Evolutionary conservation across 1,140 invertebrate species (phyloP).

Genomic region (Drosophila sp.): DNA sequence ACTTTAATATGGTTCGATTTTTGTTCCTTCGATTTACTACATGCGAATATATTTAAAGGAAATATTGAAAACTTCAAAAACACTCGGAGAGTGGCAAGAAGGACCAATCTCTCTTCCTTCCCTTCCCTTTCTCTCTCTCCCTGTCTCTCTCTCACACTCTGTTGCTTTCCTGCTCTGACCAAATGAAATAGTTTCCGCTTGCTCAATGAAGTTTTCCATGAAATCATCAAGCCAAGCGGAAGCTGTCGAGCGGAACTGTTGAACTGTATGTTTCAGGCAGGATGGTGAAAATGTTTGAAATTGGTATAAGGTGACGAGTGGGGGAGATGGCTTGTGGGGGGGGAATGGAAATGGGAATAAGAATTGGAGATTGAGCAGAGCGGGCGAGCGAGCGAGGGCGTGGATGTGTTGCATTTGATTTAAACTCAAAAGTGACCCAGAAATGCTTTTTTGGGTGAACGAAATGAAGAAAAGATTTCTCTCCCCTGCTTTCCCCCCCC

Average conservation of each 20-base stretch:
- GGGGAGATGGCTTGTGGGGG: background rate
- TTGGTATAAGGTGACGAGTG: constrained; percentile 3
- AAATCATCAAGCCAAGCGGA: constrained; percentile 80
- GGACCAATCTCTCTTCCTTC: constrained; percentile 21
- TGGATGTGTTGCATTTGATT: constrained; percentile 4
- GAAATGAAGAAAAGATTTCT: constrained; percentile 1
- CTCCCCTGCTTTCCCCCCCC: too few relatives aligned
- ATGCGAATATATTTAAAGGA: constrained; percentile 19
- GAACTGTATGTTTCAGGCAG: constrained; percentile 60
- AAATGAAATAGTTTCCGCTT: constrained; percentile 81
- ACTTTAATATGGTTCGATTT: constrained; percentile 48
- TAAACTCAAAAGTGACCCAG: constrained; percentile 12
- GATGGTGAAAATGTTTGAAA: constrained; percentile 15
- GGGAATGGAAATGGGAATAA: constrained; percentile 2
- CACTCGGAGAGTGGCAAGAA: constrained; percentile 29
- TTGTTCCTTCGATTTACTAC: background rate
- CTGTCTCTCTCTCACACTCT: background rate
- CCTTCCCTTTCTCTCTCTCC: background rate
- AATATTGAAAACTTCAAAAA: constrained; percentile 69
- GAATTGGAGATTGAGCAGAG: background rate
- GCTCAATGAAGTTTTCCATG: constrained; percentile 79
- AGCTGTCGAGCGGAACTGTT: constrained; percentile 76
- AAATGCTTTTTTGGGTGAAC: constrained; percentile 1
- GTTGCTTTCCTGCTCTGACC: constrained; percentile 27
- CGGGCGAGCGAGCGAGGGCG: background rate